A percentile compares a stretch with the other conserved stretches of the same genome.
phyloP scores from a whole-genome alignment of 2,888 invertebrate species.

The Corbicula japonica region DNA sequence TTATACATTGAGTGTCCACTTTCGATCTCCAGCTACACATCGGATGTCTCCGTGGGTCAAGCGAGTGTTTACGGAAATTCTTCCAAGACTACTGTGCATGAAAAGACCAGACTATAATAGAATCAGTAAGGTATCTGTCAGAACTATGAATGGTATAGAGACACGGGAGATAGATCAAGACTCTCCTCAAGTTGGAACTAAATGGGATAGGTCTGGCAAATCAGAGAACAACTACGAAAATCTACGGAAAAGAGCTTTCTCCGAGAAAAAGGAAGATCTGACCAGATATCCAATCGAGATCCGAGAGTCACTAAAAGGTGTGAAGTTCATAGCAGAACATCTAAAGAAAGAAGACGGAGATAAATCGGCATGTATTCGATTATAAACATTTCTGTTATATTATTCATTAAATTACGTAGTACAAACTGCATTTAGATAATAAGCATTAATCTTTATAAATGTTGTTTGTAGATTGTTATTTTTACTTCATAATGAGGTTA shows the following conservation, averaged over 20 bases:
- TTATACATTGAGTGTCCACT: slow-evolving; percentile 98
- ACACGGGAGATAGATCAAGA: slow-evolving; percentile 69
- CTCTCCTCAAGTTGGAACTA: background rate
- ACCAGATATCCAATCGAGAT: slow-evolving; percentile 76
- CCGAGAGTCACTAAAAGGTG: slow-evolving; percentile 77
- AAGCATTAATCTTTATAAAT: no score
- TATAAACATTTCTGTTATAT: no score
- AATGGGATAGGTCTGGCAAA: slow-evolving; percentile 18
- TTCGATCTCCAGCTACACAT: slow-evolving; percentile 98
- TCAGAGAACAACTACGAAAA: slow-evolving; percentile 36
- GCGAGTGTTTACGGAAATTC: slow-evolving; percentile 96
- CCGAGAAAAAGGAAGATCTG: slow-evolving; percentile 40
- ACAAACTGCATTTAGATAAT: no score
- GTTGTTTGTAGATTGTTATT: no score
- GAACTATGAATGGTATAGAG: slow-evolving; percentile 81
- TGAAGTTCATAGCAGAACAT: slow-evolving; percentile 81
- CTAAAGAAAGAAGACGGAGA: slow-evolving; percentile 79
- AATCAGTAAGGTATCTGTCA: slow-evolving; percentile 62
- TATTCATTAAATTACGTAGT: no score
- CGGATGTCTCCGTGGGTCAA: slow-evolving; percentile 99
- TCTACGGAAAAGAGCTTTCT: slow-evolving; percentile 31
- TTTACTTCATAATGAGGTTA: no score
- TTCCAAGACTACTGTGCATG: slow-evolving; percentile 96
- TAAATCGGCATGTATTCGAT: slow-evolving; percentile 76
- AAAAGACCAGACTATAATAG: slow-evolving; percentile 89